Evolutionary conservation across 2,797 vertebrate genomes (phyloP), one percentile per base, ranked within the genome.

Genomic region (Betta splendens): DNA sequence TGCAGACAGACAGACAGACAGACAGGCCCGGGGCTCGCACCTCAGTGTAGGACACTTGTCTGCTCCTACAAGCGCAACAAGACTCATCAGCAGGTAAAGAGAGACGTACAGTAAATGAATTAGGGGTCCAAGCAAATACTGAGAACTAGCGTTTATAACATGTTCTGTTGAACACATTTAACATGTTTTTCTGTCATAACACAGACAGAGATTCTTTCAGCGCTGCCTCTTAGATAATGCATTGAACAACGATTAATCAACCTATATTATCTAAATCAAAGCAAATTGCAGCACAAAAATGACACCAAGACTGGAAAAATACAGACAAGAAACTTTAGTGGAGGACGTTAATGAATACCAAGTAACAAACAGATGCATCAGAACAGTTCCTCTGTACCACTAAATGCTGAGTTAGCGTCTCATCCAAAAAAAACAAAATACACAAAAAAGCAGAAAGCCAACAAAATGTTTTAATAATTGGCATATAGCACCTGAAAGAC

Each of bases 1-100:
- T 82, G 80, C 62, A 79, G 79, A 89, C 78, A 86, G 85, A 89
- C 79, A 84, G n/a, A n/a, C n/a, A n/a, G n/a, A n/a, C n/a, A n/a
- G n/a, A n/a, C n/a, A n/a, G n/a, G n/a, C n/a, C n/a, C n/a, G n/a
- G n/a, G n/a, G n/a, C n/a, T n/a, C n/a, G n/a, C n/a, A n/a, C n/a
- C n/a, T n/a, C n/a, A n/a, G n/a, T n/a, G n/a, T n/a, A 64, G 57
- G 57, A 60, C 52, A 49, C 39, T 18, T 28, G 16, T 58, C 43
- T 52, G 52, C 68, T 36, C 17, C 31, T 28, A 35, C 62, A 40
- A 45, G 28, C 28, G 20, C 73, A 47, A 72, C 15, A 5, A 12
- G 12, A 23, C 22, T 4, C 12, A 54, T 39, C 18, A 33, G 18
- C 56, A 67, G 62, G 64, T 57, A 58, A 37, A 66, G 50, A 47